These are phyloP conservation scores for Ailurus styani DNA, from an alignment of 2,113 vertebrate genomes.

Conservation along the genomic window DNA sequence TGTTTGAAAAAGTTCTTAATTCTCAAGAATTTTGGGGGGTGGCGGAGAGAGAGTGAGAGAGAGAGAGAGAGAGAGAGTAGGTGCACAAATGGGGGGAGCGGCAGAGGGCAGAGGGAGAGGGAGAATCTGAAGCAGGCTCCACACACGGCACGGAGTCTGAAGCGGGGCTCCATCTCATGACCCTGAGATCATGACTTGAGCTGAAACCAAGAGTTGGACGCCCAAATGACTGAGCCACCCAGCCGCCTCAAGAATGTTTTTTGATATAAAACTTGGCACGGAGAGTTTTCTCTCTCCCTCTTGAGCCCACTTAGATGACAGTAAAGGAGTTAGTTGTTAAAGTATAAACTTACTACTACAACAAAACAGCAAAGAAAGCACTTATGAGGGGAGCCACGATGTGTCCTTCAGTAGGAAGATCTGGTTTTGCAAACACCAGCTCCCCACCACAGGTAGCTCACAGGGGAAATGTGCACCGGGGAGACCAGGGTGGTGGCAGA, in stretches of 20 bases:
- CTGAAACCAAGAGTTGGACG: no score
- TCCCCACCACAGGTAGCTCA: no score
- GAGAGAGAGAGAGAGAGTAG: background rate
- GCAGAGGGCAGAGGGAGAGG: background rate
- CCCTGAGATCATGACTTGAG: no score
- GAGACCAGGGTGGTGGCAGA: background rate
- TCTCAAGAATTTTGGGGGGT: no score
- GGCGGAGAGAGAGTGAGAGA: no score
- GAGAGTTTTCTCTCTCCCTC: background rate
- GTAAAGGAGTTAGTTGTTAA: background rate
- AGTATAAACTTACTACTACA: background rate
- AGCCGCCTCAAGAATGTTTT: background rate
- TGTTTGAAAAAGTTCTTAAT: background rate
- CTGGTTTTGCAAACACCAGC: background rate
- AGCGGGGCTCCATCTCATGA: no score
- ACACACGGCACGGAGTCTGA: no score
- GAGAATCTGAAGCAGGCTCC: background rate
- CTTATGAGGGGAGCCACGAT: background rate
- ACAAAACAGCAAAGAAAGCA: background rate
- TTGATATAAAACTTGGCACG: background rate
- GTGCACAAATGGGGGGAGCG: no score
- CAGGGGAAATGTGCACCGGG: background rate
- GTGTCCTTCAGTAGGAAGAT: background rate
- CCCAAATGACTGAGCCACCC: background rate
- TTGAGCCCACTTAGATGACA: background rate